Evolutionary conservation across 1,140 invertebrate genomes (phyloP).

Genomic region (Bombyx mandarina): DNA sequence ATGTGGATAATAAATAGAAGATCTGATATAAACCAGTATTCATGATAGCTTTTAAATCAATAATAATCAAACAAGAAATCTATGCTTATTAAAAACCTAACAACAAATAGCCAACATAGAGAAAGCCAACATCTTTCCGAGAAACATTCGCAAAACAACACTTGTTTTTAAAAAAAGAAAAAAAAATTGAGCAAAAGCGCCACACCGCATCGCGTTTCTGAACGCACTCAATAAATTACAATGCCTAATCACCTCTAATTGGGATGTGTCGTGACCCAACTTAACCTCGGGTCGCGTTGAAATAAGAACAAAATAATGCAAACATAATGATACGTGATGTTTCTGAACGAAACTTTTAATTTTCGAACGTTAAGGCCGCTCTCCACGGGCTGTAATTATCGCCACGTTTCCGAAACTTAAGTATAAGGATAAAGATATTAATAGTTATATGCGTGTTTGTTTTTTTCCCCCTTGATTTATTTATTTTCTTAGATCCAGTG

Average conservation of each 20-base stretch:
- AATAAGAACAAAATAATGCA: constrained; percentile 62
- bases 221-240: constrained; percentile 65
- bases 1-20: no score
- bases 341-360: constrained; percentile 53
- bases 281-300: constrained; percentile 57
- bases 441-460: constrained; percentile 26
- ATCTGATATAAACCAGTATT: no score
- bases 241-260: constrained; percentile 64
- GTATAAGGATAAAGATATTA: constrained; percentile 68
- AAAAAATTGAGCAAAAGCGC: constrained; percentile 30
- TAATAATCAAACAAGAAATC: neutral
- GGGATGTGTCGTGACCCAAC: constrained; percentile 63
- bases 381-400: constrained; percentile 59
- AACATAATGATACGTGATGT: constrained; percentile 63
- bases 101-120: constrained; percentile 1
- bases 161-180: constrained; percentile 32
- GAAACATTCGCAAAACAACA: constrained; percentile 48
- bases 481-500: constrained; percentile 56
- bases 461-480: constrained; percentile 61
- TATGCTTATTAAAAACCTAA: neutral
- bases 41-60: no score
- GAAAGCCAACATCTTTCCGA: constrained; percentile 14
- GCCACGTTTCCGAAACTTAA: constrained; percentile 55
- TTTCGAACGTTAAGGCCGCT: constrained; percentile 52
- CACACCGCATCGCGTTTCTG: constrained; percentile 29